Conservation (phyloP, 1,140 invertebrate species). For the Metopolophium dirhodum region DNA sequence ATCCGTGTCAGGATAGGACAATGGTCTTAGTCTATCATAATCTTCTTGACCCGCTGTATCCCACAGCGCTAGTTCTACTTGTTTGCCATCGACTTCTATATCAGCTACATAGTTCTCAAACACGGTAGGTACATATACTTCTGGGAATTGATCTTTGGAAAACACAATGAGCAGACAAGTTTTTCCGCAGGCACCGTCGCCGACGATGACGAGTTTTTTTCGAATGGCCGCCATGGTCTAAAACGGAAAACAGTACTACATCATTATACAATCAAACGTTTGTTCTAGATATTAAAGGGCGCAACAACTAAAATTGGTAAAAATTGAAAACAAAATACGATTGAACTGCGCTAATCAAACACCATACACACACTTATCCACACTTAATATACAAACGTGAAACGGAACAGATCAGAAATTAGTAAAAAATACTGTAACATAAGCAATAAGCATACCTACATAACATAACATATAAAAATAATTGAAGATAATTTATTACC, state of each 20-base stretch:
- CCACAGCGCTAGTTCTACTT: conserved; percentile 92
- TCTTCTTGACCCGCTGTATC: conserved; percentile 99
- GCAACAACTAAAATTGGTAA: neutral
- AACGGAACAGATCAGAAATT: neutral
- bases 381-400: neutral
- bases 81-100: conserved; percentile 94
- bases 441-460: neutral
- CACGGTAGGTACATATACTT: conserved; percentile 98
- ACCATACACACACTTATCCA: neutral
- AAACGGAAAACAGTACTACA: neutral
- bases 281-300: neutral
- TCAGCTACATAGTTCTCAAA: conserved; percentile 99
- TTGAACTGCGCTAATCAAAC: neutral
- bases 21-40: conserved; percentile 93
- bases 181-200: conserved; percentile 99
- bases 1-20: conserved; percentile 97
- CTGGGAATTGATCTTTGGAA: conserved; percentile 98
- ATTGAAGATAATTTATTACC: neutral
- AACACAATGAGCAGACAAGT: conserved; percentile 97
- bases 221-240: conserved; percentile 92
- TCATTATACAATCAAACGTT: neutral
- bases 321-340: neutral
- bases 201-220: conserved; percentile 99
- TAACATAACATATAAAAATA: neutral
- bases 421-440: neutral